Conservation (phyloP, 2,888 invertebrate species). For the Torymus auratus region DNA sequence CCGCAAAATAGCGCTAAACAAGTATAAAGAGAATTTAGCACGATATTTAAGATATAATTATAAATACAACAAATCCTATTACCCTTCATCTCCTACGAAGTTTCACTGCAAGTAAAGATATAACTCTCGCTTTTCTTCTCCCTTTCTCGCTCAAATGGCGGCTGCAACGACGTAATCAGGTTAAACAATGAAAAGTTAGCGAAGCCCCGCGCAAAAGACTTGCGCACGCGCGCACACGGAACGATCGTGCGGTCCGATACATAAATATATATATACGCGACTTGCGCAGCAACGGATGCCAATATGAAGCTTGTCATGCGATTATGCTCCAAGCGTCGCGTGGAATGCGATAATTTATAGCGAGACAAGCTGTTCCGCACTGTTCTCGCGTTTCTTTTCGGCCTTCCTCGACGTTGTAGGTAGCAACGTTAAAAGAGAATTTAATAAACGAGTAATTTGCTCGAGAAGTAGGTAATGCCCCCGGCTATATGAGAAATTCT, state of each 20-base stretch:
- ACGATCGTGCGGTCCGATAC: not conserved
- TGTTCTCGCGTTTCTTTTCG: not conserved
- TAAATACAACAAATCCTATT: too few relatives aligned
- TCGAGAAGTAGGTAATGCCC: too few relatives aligned
- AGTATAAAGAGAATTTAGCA: not conserved
- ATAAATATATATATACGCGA: too few relatives aligned
- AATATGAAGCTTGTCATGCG: not conserved
- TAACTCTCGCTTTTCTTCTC: too few relatives aligned
- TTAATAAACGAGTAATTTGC: too few relatives aligned
- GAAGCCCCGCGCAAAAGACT: not conserved
- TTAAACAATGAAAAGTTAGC: conserved; percentile 28
- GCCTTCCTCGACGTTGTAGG: too few relatives aligned
- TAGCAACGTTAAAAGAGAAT: too few relatives aligned
- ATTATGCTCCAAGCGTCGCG: too few relatives aligned
- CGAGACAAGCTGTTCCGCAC: not conserved
- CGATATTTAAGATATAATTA: not conserved
- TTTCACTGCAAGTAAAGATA: too few relatives aligned
- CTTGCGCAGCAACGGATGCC: not conserved
- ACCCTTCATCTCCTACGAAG: not conserved
- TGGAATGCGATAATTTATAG: not conserved
- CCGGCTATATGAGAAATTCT: too few relatives aligned
- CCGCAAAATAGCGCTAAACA: too few relatives aligned
- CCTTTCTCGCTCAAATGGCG: not conserved
- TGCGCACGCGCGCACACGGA: not conserved
- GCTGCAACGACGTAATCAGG: conserved; percentile 10